phyloP scores from a whole-genome alignment of 2,888 invertebrate species.

The Ormyrus labotus region DNA sequence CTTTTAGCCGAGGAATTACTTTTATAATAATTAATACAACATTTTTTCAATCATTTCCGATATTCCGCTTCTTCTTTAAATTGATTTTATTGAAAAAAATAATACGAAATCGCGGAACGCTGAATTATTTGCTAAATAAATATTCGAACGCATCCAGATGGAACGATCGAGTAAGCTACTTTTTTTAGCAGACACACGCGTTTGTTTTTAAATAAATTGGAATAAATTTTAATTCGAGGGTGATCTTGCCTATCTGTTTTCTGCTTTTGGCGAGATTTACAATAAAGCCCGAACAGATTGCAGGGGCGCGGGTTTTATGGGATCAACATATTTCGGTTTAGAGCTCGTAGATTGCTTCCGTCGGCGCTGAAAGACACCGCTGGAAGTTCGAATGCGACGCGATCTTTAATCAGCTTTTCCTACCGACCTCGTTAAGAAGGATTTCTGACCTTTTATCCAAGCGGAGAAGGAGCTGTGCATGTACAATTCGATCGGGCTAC shows the following conservation, averaged over 20 bases:
- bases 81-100: too few relatives aligned
- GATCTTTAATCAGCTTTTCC: constrained; percentile 38
- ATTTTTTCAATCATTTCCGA: neutral
- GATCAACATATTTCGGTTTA: constrained; percentile 13
- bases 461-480: neutral
- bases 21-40: constrained; percentile 7
- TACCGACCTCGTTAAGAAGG: constrained; percentile 25
- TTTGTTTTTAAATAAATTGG: too few relatives aligned
- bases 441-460: constrained; percentile 23
- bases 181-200: too few relatives aligned
- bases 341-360: neutral
- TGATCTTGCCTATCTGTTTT: neutral
- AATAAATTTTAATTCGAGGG: too few relatives aligned
- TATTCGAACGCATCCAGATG: too few relatives aligned
- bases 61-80: neutral
- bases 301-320: constrained; percentile 5
- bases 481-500: neutral
- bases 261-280: constrained; percentile 21
- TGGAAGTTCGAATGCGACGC: constrained; percentile 24
- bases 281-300: neutral
- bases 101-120: too few relatives aligned
- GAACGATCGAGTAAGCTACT: too few relatives aligned
- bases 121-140: too few relatives aligned
- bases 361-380: constrained; percentile 27
- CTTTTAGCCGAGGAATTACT: neutral